These are phyloP conservation scores for Torymus tubicola DNA, from an alignment of 2,888 invertebrate species.

Conservation along the genomic window DNA sequence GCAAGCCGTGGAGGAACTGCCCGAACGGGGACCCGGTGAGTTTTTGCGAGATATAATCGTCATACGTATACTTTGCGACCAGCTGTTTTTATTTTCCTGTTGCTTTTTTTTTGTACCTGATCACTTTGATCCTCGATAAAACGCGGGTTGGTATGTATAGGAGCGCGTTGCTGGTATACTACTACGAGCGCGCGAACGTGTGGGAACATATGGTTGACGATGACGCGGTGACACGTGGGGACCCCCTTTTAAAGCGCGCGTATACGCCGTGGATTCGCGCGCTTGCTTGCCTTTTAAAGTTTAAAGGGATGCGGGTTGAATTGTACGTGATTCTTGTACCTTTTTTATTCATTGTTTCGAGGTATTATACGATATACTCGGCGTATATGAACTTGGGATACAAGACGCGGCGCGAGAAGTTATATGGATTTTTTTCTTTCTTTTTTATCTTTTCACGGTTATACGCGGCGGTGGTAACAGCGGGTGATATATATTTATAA, in stretches of 20 bases:
- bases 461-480: background rate
- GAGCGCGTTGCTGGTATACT: background rate
- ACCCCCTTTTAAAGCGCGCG: background rate
- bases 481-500: conserved; percentile 13
- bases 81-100: too few relatives aligned
- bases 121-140: too few relatives aligned
- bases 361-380: too few relatives aligned
- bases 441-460: background rate
- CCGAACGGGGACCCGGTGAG: conserved; percentile 79
- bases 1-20: conserved; percentile 72
- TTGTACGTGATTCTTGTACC: too few relatives aligned
- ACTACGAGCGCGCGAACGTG: background rate
- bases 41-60: conserved; percentile 44
- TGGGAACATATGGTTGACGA: conserved; percentile 56
- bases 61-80: too few relatives aligned
- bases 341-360: too few relatives aligned
- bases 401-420: background rate
- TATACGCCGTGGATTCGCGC: background rate
- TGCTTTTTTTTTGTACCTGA: too few relatives aligned
- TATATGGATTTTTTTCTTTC: conserved; percentile 25
- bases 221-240: conserved; percentile 39
- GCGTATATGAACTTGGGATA: too few relatives aligned
- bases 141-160: too few relatives aligned
- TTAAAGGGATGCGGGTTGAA: conserved; percentile 25
- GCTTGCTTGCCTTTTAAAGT: conserved; percentile 34